Evolutionary conservation across 1,140 invertebrate species (phyloP).

Genomic region (Drosophila pseudoananassae): DNA sequence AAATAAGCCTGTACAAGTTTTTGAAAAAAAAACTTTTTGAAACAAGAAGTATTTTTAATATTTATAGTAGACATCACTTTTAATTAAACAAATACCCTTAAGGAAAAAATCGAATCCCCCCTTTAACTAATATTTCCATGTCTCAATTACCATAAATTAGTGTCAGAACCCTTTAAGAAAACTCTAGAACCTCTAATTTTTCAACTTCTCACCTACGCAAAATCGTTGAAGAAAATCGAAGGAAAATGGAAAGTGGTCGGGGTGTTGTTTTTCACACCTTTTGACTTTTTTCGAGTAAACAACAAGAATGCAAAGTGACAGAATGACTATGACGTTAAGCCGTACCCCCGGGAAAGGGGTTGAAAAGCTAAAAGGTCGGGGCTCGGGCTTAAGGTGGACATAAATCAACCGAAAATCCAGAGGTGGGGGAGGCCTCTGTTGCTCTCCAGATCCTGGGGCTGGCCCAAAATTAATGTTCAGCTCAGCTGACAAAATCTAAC

Average conservation of each 20-base stretch:
- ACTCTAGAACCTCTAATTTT: neutral
- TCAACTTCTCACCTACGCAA: slow-evolving; percentile 4
- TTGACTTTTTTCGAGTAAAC: slow-evolving; percentile 61
- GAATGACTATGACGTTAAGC: slow-evolving; percentile 49
- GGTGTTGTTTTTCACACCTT: slow-evolving; percentile 53
- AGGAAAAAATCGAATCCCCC: neutral
- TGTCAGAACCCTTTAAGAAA: neutral
- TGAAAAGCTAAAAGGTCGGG: slow-evolving; percentile 16
- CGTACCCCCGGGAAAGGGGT: slow-evolving; percentile 7
- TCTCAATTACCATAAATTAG: neutral
- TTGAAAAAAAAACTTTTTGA: neutral
- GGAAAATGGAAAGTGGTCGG: neutral
- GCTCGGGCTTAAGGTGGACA: slow-evolving; percentile 6
- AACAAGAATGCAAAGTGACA: slow-evolving; percentile 73
- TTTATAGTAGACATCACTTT: too few species aligned
- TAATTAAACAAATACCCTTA: too few species aligned
- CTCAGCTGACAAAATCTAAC: slow-evolving; percentile 52
- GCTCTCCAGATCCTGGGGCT: neutral
- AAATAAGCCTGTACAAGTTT: neutral
- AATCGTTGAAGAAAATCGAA: neutral
- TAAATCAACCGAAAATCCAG: slow-evolving; percentile 23
- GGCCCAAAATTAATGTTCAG: slow-evolving; percentile 57
- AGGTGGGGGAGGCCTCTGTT: neutral
- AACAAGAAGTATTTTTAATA: neutral
- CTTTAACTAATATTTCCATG: neutral